A percentile compares a stretch with the other conserved stretches of the same genome.
phyloP scores from a whole-genome alignment of 2,113 vertebrate species.

The Acrocephalus arundinaceus region DNA sequence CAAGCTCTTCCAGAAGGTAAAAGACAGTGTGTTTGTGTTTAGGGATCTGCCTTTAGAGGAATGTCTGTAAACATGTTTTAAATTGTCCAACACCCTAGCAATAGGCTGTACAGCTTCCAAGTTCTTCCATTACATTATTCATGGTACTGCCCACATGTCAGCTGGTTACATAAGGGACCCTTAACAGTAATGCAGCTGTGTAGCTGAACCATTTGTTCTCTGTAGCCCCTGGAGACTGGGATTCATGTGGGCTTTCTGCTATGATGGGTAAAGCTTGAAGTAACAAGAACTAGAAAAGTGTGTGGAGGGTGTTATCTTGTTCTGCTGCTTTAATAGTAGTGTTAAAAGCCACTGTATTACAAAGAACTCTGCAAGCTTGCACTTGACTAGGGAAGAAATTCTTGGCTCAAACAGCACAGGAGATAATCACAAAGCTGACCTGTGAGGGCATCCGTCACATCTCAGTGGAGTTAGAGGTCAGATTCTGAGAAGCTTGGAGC shows the following conservation, averaged over 20 bases:
- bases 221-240: not conserved
- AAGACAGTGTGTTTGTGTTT: not conserved
- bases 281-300: not conserved
- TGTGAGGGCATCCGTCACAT: constrained; percentile 10
- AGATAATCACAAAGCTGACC: constrained; percentile 9
- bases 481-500: not conserved
- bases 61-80: not conserved
- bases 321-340: not conserved
- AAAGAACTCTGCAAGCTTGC: not conserved
- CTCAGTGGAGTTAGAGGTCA: not conserved
- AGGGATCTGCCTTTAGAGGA: not conserved
- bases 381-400: not conserved
- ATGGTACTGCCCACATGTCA: not conserved
- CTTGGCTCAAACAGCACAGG: not conserved
- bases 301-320: not conserved
- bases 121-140: not conserved
- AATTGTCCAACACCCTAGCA: not conserved
- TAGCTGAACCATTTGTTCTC: not conserved
- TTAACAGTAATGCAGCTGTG: not conserved
- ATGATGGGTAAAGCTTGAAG: not conserved
- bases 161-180: not conserved
- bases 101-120: not conserved
- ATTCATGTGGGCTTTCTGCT: not conserved
- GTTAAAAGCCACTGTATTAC: not conserved
- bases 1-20: constrained; percentile 65